Evolutionary conservation across 2,113 vertebrate genomes (phyloP), one percentile per base, ranked within the genome.

Genomic region (Elaphurus davidianus): DNA sequence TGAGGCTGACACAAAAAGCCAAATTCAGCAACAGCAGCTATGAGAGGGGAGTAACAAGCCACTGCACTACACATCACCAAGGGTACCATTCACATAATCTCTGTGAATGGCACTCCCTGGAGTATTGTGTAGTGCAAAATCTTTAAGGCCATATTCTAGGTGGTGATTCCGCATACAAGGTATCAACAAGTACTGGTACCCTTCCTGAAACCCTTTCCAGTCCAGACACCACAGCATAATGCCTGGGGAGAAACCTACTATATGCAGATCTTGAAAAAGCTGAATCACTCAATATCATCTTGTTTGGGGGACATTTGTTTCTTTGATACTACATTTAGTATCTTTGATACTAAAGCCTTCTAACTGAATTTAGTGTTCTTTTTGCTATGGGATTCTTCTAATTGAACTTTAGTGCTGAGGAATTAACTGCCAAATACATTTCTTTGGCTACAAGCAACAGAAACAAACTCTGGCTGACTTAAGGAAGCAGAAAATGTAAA

Each of bases 401-500:
- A 78, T 6, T 85, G 55, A 95, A 57, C 11, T 88, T 47, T 40
- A 87, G 60, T 86, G 60, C 78, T 76, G 59, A 62, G 21, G 57
- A 40, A 96, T 90, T 27, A 86, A 57, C 33, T 57, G 50, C 43
- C 87, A 88, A 62, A 45, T 92, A 60, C 92, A 83, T 8, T 87
- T 60, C 11, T 92, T 78, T 79, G 71, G 28, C 30, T 93, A 64
- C 3, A 83, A 95, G 45, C 57, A 84, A 83, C 23, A 59, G 60
- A 84, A 84, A 60, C 45, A 52, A 76, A 55, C 50, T 84, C 55
- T 87, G 54, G 47, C 28, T 81, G 82, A 94, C 14, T 55, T 82
- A 50, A 94, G 55, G 21, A 74, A 74, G 19, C 36, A 88, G 40
- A 96, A 97, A 96, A 94, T 36, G 28, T 57, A 54, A 92, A 94